Percentiles rank a stretch among this genome's conserved stretches.
These are phyloP conservation scores for Tinea trinotella DNA, from an alignment of 2,888 invertebrate species.

Conservation along the genomic window DNA sequence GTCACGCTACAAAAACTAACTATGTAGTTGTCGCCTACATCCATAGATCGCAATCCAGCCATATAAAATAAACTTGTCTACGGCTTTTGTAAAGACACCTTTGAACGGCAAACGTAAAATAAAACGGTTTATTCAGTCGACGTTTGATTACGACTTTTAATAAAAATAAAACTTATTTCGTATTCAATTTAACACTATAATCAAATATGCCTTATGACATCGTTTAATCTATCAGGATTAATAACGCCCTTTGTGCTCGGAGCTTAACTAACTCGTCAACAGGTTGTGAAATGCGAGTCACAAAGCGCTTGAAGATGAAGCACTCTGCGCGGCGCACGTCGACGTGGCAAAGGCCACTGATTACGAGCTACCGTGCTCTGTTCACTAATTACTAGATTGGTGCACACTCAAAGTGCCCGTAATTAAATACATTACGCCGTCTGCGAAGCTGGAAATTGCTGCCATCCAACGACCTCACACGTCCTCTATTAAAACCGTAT, in stretches of 20 bases:
- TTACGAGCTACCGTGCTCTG: conserved; percentile 50
- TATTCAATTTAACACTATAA: not conserved
- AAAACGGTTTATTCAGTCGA: too few relatives aligned
- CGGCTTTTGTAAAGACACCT: too few relatives aligned
- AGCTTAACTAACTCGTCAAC: conserved; percentile 61
- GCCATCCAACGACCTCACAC: conserved; percentile 4
- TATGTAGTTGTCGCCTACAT: too few relatives aligned
- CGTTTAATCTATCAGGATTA: conserved; percentile 20
- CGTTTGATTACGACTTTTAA: too few relatives aligned
- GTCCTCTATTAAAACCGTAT: conserved; percentile 14
- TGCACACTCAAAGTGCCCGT: conserved; percentile 55
- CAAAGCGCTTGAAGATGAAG: conserved; percentile 48
- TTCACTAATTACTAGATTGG: conserved; percentile 65
- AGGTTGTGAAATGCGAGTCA: conserved; percentile 63
- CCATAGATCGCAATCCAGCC: too few relatives aligned
- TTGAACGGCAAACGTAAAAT: too few relatives aligned
- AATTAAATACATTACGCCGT: conserved; percentile 62
- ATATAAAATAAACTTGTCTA: too few relatives aligned
- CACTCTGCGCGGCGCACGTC: conserved; percentile 50
- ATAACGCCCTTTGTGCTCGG: conserved; percentile 41
- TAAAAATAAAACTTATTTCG: too few relatives aligned
- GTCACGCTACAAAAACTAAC: too few relatives aligned
- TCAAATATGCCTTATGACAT: not conserved
- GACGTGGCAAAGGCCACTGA: conserved; percentile 59
- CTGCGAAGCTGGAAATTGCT: conserved; percentile 28